A percentile compares a stretch with the other conserved stretches of the same genome.
Conservation (phyloP, 2,113 vertebrate genomes). For the Irena cyanogastra region DNA sequence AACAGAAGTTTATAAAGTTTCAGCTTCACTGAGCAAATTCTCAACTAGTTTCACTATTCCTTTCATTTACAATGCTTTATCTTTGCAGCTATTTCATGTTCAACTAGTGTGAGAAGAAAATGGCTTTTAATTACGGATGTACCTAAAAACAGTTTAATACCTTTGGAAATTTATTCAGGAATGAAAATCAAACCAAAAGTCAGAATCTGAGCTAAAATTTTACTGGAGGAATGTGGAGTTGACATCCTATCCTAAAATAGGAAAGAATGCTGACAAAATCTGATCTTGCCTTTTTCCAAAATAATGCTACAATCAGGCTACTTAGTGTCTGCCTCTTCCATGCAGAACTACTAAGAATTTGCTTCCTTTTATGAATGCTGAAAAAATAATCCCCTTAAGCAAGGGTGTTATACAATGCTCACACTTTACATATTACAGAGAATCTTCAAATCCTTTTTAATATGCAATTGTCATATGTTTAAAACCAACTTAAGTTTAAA, state of each 20-base stretch:
- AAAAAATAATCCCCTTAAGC: background rate
- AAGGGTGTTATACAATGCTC: background rate
- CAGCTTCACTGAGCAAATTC: background rate
- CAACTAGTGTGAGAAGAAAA: background rate
- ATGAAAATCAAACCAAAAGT: no score
- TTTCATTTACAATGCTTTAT: background rate
- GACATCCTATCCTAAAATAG: background rate
- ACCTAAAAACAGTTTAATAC: background rate
- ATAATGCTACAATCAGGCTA: background rate
- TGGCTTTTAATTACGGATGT: background rate
- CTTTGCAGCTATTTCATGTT: background rate
- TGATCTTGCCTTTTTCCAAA: background rate
- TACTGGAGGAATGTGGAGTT: background rate
- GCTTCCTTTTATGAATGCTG: background rate
- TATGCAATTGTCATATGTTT: background rate
- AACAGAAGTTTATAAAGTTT: background rate
- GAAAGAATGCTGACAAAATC: background rate
- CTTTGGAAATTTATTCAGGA: background rate
- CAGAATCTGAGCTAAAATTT: background rate
- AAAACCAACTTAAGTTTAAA: background rate
- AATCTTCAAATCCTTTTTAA: background rate
- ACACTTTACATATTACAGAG: background rate
- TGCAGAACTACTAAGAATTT: background rate
- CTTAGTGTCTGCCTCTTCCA: background rate
- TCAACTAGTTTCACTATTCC: background rate